phyloP scores from a whole-genome alignment of 2,113 vertebrate species.

The Phainopepla nitens region DNA sequence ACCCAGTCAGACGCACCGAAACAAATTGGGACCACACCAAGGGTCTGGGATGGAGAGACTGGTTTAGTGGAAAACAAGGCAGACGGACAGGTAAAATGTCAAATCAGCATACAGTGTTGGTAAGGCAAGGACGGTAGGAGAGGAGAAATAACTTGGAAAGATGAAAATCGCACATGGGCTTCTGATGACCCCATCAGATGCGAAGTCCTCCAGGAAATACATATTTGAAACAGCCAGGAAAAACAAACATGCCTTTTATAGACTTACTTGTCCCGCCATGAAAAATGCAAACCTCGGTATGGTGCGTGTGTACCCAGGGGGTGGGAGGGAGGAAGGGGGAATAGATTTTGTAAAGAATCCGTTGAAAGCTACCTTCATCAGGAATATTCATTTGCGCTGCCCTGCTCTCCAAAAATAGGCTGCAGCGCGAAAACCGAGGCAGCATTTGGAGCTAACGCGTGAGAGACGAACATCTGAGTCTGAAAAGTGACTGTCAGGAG shows the following conservation, averaged over 20 bases:
- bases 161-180: slow-evolving; percentile 49
- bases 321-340: neutral
- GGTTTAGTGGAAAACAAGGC: neutral
- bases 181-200: slow-evolving; percentile 50
- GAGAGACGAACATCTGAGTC: neutral
- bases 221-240: slow-evolving; percentile 56
- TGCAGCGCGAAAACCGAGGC: neutral
- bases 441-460: neutral
- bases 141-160: neutral
- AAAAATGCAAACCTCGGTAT: slow-evolving; percentile 47
- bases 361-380: slow-evolving; percentile 38
- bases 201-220: slow-evolving; percentile 56
- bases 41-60: neutral
- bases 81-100: neutral
- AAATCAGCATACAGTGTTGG: neutral
- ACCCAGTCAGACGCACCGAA: neutral
- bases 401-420: neutral
- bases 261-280: slow-evolving; percentile 40
- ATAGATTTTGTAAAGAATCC: slow-evolving; percentile 30
- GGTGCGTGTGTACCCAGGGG: slow-evolving; percentile 4
- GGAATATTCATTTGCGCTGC: neutral
- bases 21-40: neutral
- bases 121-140: neutral
- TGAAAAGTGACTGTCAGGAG: neutral
- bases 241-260: slow-evolving; percentile 59